Conservation (phyloP, 2,113 vertebrate species). For the Clinocottus analis region DNA sequence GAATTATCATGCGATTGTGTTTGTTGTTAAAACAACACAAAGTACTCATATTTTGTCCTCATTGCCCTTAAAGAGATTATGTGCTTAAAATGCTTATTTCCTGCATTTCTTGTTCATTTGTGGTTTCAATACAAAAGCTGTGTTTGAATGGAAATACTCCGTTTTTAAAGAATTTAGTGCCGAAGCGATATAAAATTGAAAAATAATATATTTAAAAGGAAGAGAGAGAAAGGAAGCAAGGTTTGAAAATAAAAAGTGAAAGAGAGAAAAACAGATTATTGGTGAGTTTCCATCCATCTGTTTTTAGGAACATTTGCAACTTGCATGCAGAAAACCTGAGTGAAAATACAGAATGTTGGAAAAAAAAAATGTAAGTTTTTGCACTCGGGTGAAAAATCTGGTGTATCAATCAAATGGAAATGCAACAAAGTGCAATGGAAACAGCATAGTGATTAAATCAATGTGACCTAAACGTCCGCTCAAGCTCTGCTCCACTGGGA, state of each 20-base stretch:
- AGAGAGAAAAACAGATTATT: neutral
- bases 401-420: neutral
- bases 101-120: constrained; percentile 14
- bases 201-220: neutral
- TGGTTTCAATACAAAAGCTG: neutral
- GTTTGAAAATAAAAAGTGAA: neutral
- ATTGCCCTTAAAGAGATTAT: neutral
- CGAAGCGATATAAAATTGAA: neutral
- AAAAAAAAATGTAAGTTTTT: neutral
- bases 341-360: neutral
- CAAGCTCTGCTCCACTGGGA: neutral
- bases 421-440: neutral
- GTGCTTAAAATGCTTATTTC: neutral
- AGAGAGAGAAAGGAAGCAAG: neutral
- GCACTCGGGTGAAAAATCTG: neutral
- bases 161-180: neutral
- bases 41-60: neutral
- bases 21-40: neutral
- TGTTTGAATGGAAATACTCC: neutral
- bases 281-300: neutral
- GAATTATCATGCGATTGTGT: neutral
- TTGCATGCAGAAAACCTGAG: neutral
- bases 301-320: neutral
- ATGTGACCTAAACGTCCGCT: neutral
- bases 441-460: neutral